These are phyloP conservation scores for Vipera latastei DNA, from an alignment of 2,797 vertebrate species.

Conservation along the genomic window DNA sequence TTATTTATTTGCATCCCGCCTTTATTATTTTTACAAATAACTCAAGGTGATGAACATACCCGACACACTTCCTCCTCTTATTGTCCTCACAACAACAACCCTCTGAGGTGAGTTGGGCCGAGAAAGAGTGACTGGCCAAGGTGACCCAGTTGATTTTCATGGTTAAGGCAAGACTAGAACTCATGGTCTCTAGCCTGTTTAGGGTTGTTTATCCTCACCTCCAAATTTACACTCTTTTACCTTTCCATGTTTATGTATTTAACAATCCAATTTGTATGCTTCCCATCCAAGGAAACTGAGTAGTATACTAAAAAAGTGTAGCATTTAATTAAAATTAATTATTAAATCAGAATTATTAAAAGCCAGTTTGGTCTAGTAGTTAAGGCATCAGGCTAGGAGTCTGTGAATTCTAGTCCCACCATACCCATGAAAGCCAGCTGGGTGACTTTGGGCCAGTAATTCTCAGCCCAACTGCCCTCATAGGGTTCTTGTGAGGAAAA, in stretches of 20 bases:
- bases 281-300: background rate
- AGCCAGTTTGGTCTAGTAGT: background rate
- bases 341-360: background rate
- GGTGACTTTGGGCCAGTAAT: background rate
- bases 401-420: background rate
- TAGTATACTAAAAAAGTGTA: background rate
- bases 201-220: background rate
- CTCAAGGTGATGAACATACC: background rate
- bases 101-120: background rate
- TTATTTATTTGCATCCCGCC: background rate
- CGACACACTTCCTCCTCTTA: background rate
- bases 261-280: background rate
- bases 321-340: background rate
- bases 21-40: background rate
- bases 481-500: background rate
- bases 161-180: no score
- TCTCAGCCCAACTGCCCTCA: background rate
- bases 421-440: background rate
- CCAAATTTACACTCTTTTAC: background rate
- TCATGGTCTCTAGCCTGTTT: background rate
- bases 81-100: background rate
- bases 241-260: background rate
- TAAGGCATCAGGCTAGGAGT: background rate
- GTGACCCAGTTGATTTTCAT: background rate
- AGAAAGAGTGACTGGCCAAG: background rate